Conservation (phyloP, 2,888 invertebrate genomes). For the Sympetrum striolatum region DNA sequence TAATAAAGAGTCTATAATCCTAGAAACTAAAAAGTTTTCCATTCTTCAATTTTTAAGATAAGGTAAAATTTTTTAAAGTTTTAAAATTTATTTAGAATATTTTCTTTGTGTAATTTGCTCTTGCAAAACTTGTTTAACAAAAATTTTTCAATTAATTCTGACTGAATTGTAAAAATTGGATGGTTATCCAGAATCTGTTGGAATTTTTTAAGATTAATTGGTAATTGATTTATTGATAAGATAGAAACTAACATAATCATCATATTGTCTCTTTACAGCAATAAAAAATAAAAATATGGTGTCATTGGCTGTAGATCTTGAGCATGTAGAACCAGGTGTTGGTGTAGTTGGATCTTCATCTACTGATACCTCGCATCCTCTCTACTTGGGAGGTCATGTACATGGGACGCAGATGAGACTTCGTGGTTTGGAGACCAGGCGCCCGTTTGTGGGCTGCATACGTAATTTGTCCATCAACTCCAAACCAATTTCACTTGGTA, state of each 20-base stretch:
- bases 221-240: too few relatives aligned
- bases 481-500: conserved; percentile 60
- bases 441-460: conserved; percentile 82
- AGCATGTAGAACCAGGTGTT: conserved; percentile 75
- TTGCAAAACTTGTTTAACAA: too few relatives aligned
- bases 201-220: too few relatives aligned
- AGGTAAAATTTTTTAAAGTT: too few relatives aligned
- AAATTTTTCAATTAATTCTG: too few relatives aligned
- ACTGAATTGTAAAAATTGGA: too few relatives aligned
- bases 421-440: conserved; percentile 72
- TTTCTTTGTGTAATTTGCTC: too few relatives aligned
- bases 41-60: too few relatives aligned
- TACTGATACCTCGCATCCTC: conserved; percentile 82
- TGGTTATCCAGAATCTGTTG: too few relatives aligned
- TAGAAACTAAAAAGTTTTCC: too few relatives aligned
- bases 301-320: conserved; percentile 84
- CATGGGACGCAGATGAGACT: conserved; percentile 62
- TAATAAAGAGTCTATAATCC: too few relatives aligned
- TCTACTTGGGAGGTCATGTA: conserved; percentile 88
- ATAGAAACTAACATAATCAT: background rate
- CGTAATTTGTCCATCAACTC: conserved; percentile 72
- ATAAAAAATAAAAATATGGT: conserved; percentile 91
- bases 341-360: conserved; percentile 69
- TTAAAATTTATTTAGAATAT: too few relatives aligned
- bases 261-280: conserved; percentile 62